Conservation (phyloP, 2,113 vertebrate species). For the Speoplatyrhinus poulsoni region DNA sequence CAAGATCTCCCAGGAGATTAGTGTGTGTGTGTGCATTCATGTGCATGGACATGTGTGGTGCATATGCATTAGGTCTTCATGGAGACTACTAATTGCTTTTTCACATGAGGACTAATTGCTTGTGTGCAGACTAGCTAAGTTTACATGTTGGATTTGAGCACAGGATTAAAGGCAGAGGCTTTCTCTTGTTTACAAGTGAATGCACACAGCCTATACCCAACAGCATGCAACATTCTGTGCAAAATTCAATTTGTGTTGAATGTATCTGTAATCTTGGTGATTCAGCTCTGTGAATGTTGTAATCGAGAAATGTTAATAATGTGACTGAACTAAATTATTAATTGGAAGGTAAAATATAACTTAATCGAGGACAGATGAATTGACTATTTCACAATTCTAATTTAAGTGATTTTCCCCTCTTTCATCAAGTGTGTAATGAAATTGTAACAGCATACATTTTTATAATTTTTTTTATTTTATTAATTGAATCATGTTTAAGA, state of each 20-base stretch:
- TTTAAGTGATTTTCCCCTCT: too few relatives aligned
- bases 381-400: too few relatives aligned
- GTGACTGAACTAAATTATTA: too few relatives aligned
- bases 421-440: too few relatives aligned
- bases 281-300: too few relatives aligned
- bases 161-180: conserved; percentile 22
- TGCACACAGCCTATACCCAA: background rate
- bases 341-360: too few relatives aligned
- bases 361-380: too few relatives aligned
- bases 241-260: background rate
- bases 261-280: too few relatives aligned
- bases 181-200: background rate
- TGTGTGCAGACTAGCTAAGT: conserved; percentile 16
- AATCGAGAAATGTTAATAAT: too few relatives aligned
- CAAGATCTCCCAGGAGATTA: conserved; percentile 58
- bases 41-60: background rate
- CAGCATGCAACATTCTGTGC: background rate
- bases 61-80: conserved; percentile 22
- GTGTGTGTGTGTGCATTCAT: conserved; percentile 31
- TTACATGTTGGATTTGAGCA: background rate
- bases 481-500: too few relatives aligned
- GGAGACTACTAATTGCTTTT: conserved; percentile 41
- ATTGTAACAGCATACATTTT: too few relatives aligned
- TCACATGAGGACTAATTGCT: background rate
- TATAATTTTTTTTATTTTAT: too few relatives aligned